Evolutionary conservation across 2,113 vertebrate species (phyloP).

Genomic region (Eonycteris spelaea): DNA sequence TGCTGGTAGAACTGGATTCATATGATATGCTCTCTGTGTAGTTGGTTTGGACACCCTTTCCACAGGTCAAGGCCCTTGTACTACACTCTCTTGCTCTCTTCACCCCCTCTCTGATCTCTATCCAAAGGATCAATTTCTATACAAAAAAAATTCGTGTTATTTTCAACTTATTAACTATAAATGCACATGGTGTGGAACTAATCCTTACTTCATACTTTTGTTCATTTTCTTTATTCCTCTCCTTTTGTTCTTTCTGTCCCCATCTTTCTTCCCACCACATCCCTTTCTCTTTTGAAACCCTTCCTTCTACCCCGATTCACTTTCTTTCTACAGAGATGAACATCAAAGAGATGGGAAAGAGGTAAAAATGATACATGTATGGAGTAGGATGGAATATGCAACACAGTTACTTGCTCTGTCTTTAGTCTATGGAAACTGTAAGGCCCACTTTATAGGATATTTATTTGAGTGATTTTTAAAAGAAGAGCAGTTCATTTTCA

Average conservation of each 20-base stretch:
- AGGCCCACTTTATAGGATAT: not conserved
- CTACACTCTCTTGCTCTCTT: not conserved
- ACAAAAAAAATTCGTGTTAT: not conserved
- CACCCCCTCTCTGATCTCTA: not conserved
- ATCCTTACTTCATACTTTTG: not conserved
- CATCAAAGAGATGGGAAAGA: not conserved
- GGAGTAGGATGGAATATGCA: not conserved
- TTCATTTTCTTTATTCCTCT: not conserved
- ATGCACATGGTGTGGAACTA: not conserved
- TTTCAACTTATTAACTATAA: not conserved
- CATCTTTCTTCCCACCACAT: not conserved
- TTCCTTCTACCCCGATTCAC: not conserved
- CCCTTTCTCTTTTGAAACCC: not conserved
- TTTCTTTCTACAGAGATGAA: not conserved
- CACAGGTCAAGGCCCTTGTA: not conserved
- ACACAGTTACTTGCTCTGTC: not conserved
- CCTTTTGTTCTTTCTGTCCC: not conserved
- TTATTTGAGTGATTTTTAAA: not conserved
- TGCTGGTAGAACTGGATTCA: not conserved
- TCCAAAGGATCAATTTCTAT: not conserved
- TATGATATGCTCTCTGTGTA: no score
- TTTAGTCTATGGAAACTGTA: not conserved
- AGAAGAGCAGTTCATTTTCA: not conserved
- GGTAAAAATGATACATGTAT: not conserved
- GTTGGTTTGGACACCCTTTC: not conserved